These are phyloP conservation scores for Globia sparganii DNA, from an alignment of 2,888 invertebrate species.

Conservation along the genomic window DNA sequence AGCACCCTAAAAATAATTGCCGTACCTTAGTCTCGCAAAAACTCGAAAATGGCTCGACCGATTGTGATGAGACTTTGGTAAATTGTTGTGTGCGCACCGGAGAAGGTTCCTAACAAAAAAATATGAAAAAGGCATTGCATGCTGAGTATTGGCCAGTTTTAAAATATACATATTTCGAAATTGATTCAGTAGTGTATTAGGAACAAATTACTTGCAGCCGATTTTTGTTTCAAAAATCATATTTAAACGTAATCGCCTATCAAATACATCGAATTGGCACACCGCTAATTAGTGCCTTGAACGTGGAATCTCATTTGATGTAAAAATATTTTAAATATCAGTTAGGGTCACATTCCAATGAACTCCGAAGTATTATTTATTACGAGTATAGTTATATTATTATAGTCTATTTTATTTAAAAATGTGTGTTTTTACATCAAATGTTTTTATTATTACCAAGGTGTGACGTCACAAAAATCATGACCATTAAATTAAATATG, in stretches of 20 bases:
- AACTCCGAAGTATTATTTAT: slow-evolving; percentile 55
- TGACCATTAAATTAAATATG: slow-evolving; percentile 24
- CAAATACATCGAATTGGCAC: slow-evolving; percentile 8
- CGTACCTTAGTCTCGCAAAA: no score
- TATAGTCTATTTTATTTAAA: slow-evolving; percentile 27
- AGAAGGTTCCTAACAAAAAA: not conserved
- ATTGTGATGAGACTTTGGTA: not conserved
- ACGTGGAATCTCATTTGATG: slow-evolving; percentile 45
- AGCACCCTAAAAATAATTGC: no score
- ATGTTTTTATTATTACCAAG: slow-evolving; percentile 36
- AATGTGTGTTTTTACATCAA: slow-evolving; percentile 56
- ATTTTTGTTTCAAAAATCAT: not conserved
- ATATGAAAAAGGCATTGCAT: not conserved
- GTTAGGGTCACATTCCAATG: slow-evolving; percentile 49
- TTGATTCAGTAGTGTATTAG: not conserved
- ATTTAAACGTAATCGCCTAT: no score
- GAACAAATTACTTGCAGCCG: not conserved
- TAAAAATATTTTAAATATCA: slow-evolving; percentile 36
- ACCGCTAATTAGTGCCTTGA: slow-evolving; percentile 50
- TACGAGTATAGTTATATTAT: slow-evolving; percentile 49
- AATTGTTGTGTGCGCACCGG: not conserved
- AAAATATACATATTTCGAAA: not conserved
- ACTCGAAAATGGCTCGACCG: not conserved
- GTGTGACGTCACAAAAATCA: slow-evolving; percentile 36
- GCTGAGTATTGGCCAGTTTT: not conserved